Percentiles rank a stretch among this genome's conserved stretches.
These are phyloP conservation scores for Alloplasta piceator DNA, from an alignment of 2,888 invertebrate genomes.

Conservation along the genomic window DNA sequence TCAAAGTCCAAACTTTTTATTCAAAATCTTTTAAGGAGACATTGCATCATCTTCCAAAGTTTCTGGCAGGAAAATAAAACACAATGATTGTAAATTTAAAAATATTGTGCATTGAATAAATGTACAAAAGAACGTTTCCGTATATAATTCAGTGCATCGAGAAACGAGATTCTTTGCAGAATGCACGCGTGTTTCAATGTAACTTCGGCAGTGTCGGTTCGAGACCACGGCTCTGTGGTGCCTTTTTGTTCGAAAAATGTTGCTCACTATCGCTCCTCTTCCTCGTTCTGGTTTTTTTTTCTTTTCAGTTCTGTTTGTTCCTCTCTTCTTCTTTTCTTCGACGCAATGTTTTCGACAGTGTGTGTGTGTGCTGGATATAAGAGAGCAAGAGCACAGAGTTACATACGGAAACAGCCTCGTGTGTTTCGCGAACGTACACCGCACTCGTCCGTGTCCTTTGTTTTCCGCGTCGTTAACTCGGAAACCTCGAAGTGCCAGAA, in stretches of 20 bases:
- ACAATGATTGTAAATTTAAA: too few species aligned
- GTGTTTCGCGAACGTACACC: conserved; percentile 32
- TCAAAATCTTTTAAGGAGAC: too few species aligned
- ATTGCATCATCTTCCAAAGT: not conserved
- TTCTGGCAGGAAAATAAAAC: not conserved
- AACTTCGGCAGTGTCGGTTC: conserved; percentile 13
- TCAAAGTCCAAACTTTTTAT: too few species aligned
- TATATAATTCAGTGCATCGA: conserved; percentile 72
- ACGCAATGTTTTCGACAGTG: conserved; percentile 23
- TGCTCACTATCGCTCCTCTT: conserved; percentile 16
- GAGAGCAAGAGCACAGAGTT: conserved; percentile 14
- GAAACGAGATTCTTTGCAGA: conserved; percentile 74
- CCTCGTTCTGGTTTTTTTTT: conserved; percentile 7
- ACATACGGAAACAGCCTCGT: conserved; percentile 13
- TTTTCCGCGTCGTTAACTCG: conserved; percentile 58
- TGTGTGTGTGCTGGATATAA: not conserved
- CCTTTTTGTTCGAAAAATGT: conserved; percentile 21
- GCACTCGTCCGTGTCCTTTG: conserved; percentile 52
- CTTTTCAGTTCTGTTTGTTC: not conserved
- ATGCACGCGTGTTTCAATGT: conserved; percentile 61
- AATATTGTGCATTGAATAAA: too few species aligned
- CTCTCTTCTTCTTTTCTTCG: conserved; percentile 14
- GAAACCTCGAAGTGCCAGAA: conserved; percentile 43
- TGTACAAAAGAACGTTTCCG: too few species aligned
- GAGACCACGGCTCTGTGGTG: not conserved